Conservation (phyloP, 2,113 vertebrate species). For the Thunnus maccoyii region DNA sequence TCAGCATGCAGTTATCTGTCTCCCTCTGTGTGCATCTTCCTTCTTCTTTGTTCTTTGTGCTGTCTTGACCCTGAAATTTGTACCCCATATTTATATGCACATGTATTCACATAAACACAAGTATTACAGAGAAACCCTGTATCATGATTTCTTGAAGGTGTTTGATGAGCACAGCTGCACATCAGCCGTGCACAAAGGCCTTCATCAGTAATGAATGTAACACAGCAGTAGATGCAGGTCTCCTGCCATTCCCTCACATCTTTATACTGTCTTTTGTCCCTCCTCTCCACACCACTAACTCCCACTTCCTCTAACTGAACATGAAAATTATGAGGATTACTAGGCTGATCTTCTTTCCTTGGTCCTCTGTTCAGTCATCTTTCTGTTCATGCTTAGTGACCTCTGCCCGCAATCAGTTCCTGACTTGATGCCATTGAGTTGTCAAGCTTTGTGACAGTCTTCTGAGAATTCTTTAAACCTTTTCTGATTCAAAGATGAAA, state of each 20-base stretch:
- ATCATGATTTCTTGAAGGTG: conserved; percentile 30
- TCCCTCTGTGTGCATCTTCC: background rate
- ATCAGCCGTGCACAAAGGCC: conserved; percentile 35
- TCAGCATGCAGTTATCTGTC: conserved; percentile 3
- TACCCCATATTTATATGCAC: conserved; percentile 28
- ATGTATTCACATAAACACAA: conserved; percentile 15
- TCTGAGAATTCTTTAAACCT: background rate
- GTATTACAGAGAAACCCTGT: background rate
- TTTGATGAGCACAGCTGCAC: conserved; percentile 42
- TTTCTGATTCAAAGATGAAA: background rate
- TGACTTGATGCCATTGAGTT: conserved; percentile 12
- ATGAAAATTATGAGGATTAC: conserved; percentile 29
- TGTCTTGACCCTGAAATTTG: conserved; percentile 29
- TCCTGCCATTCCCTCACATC: conserved; percentile 14
- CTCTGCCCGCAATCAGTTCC: conserved; percentile 21
- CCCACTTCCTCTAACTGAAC: conserved; percentile 17
- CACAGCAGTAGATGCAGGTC: conserved; percentile 28
- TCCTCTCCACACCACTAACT: conserved; percentile 18
- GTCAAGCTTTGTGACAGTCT: conserved; percentile 6
- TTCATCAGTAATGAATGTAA: conserved; percentile 49
- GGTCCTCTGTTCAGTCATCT: conserved; percentile 10
- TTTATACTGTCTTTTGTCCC: conserved; percentile 28
- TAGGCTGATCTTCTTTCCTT: conserved; percentile 3
- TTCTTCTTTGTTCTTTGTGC: background rate
- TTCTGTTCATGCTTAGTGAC: conserved; percentile 31